These are phyloP conservation scores for Enoplosus armatus DNA, from an alignment of 2,797 vertebrate genomes.

Conservation along the genomic window DNA sequence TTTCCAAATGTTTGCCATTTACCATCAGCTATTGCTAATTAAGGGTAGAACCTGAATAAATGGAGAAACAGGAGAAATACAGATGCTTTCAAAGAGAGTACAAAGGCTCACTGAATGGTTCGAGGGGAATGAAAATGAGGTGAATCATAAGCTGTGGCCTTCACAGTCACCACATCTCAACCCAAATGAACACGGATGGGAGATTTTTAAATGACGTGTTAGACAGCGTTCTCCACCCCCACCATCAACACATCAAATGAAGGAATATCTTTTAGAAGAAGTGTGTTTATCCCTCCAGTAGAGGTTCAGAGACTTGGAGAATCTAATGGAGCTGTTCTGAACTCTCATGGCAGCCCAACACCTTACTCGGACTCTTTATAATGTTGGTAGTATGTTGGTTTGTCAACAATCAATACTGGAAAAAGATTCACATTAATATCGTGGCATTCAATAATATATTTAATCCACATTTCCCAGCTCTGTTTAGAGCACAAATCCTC, in stretches of 20 bases:
- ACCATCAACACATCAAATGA: no score
- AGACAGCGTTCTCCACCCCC: background rate
- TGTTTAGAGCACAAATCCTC: slow-evolving; percentile 5
- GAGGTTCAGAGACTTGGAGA: background rate
- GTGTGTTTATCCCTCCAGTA: background rate
- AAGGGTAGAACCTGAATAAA: background rate
- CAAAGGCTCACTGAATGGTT: background rate
- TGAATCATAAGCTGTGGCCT: background rate
- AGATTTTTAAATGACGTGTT: background rate
- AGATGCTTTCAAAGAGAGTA: background rate
- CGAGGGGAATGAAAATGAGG: background rate
- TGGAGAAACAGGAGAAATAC: background rate
- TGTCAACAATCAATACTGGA: background rate
- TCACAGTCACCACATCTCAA: background rate
- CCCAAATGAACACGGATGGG: background rate
- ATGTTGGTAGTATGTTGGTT: background rate
- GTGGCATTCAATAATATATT: background rate
- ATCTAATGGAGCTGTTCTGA: background rate
- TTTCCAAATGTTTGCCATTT: background rate
- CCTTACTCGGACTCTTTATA: background rate
- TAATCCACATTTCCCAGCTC: background rate
- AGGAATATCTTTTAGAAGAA: no score
- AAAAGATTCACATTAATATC: background rate
- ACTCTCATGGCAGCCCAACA: background rate
- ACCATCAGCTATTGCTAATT: background rate